phyloP scores from a whole-genome alignment of 2,797 vertebrate genomes.

The Buceros bicornis region DNA sequence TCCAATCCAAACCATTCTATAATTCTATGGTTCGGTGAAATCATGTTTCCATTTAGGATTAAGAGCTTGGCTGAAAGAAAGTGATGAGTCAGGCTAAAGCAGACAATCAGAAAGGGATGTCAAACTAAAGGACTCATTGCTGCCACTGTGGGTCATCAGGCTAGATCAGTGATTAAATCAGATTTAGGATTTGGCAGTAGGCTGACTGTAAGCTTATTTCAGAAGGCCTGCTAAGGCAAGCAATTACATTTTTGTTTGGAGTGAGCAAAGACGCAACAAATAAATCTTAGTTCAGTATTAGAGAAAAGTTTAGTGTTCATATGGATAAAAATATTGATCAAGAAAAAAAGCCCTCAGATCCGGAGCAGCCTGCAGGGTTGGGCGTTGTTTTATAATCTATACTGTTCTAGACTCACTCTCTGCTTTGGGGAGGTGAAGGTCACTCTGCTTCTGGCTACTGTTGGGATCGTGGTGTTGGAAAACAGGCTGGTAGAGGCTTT shows the following conservation, averaged over 20 bases:
- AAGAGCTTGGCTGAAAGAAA: not conserved
- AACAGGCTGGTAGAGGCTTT: not conserved
- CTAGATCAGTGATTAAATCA: not conserved
- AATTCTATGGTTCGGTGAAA: not conserved
- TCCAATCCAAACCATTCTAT: not conserved
- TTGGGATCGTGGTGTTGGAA: not conserved
- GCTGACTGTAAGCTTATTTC: not conserved
- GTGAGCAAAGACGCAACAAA: not conserved
- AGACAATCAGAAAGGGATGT: not conserved
- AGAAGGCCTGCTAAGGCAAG: not conserved
- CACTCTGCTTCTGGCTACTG: not conserved
- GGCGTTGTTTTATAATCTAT: not conserved
- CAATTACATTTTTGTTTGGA: not conserved
- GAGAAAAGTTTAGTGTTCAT: not conserved
- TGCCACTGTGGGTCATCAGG: not conserved
- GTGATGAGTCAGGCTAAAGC: not conserved
- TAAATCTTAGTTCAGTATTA: not conserved
- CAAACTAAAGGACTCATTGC: not conserved
- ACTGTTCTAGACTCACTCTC: not conserved
- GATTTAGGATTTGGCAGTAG: not conserved
- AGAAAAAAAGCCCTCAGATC: fast-evolving
- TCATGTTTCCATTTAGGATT: not conserved
- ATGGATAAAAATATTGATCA: not conserved
- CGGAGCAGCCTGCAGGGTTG: not conserved
- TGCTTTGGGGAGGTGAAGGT: not conserved